Evolutionary conservation across 2,888 invertebrate species (phyloP), one percentile per base, ranked within the genome.

Genomic region (Oligia latruncula): DNA sequence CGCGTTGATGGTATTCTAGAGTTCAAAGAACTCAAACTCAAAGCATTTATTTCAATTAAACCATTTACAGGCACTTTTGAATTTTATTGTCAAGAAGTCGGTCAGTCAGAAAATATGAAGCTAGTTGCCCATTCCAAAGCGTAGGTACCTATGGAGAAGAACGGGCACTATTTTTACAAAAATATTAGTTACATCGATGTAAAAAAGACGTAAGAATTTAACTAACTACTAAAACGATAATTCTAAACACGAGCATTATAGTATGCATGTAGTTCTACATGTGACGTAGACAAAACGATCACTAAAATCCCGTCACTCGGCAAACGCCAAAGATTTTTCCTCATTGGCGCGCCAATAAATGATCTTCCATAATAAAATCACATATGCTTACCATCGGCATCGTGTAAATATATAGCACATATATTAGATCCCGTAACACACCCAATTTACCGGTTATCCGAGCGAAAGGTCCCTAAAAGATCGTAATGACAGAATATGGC

Each of bases 401-500:
- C 83, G 1, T 68, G 83, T 79, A 84, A 84, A 84, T 84, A 86
- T 43, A 68, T 85, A 81, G 70, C 85, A 80, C 40, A 79, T 78
- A 78, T 49, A 49, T 86, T 72, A 74, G 80, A 73, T 77, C 67
- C 74, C 78, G 70, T 85, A 83, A 81, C 83, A 78, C 82, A 87
- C 87, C 89, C 90, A 90, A 91, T 90, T 91, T 87, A 84, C 85
- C 82, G 83, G 81, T 81, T 88, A 85, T 85, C 81, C 81, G 70
- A 78, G 76, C 76, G 78, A 77, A 79, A 77, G 87, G 83, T 84
- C 79, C 77, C 77, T 87, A 87, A 89, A 91, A 90, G 82, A 87
- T 83, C 85, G 78, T 88, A 88, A 88, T 88, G 88, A 89, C 87
- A 83, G 77, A 64, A 66, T 86, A 83, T 82, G 70, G 78, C 46